phyloP scores from a whole-genome alignment of 2,113 vertebrate genomes.

The Galbula dea region DNA sequence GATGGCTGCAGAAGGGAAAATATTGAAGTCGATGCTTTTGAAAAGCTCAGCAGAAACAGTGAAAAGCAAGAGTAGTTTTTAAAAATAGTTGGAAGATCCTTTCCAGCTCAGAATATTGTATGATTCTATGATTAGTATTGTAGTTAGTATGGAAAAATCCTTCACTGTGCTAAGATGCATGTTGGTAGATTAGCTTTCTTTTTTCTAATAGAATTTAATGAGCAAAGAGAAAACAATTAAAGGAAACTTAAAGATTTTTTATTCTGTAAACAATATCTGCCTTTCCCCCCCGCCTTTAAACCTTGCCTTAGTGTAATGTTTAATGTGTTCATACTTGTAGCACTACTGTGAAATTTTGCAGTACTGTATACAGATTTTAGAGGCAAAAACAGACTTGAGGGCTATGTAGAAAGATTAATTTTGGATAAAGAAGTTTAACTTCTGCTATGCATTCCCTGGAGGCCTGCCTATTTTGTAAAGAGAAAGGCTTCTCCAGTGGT shows the following conservation, averaged over 20 bases:
- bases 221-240: not conserved
- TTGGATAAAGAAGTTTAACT: not conserved
- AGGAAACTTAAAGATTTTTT: too few relatives aligned
- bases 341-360: not conserved
- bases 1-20: not conserved
- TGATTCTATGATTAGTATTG: too few relatives aligned
- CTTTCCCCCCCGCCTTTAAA: not conserved
- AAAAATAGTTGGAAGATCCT: not conserved
- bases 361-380: not conserved
- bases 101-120: too few relatives aligned
- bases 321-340: not conserved
- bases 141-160: not conserved
- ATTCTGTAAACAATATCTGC: too few relatives aligned
- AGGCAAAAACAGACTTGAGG: not conserved
- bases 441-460: not conserved
- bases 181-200: not conserved
- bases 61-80: not conserved
- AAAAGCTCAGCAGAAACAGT: not conserved
- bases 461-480: not conserved
- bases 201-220: not conserved
- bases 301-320: not conserved
- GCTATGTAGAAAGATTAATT: not conserved
- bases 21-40: not conserved
- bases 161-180: not conserved
- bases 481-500: not conserved